Evolutionary conservation across 2,888 invertebrate genomes (phyloP).

Genomic region (Mycogona germanica): DNA sequence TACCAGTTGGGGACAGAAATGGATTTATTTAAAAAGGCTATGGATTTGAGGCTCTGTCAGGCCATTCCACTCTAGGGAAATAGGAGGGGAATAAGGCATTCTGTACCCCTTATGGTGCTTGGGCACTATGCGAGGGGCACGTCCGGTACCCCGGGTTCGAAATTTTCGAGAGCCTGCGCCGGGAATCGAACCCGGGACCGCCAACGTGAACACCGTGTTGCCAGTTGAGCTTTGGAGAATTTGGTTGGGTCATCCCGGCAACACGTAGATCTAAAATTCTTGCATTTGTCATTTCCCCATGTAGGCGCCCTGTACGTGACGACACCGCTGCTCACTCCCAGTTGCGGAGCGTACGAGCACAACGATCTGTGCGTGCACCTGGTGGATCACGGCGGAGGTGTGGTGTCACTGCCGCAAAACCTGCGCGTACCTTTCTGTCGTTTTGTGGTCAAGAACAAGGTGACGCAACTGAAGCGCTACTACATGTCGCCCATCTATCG

Average conservation of each 20-base stretch:
- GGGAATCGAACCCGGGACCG: too few relatives aligned
- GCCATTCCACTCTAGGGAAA: too few relatives aligned
- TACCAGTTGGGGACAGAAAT: too few relatives aligned
- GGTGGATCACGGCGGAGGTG: conserved; percentile 75
- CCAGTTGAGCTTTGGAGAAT: background rate
- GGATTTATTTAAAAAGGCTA: too few relatives aligned
- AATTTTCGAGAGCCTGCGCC: too few relatives aligned
- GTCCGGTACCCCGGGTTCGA: too few relatives aligned
- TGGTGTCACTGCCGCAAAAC: conserved; percentile 76
- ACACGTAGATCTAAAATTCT: background rate
- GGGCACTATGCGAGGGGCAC: too few relatives aligned
- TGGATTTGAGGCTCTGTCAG: too few relatives aligned
- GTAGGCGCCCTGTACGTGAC: conserved; percentile 60
- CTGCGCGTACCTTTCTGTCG: conserved; percentile 67
- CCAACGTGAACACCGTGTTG: too few relatives aligned
- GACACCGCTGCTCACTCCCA: conserved; percentile 70
- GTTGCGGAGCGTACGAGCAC: conserved; percentile 43
- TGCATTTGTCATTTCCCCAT: conserved; percentile 4
- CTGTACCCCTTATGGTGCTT: too few relatives aligned
- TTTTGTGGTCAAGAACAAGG: conserved; percentile 62
- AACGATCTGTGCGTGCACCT: conserved; percentile 54
- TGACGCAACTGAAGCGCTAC: conserved; percentile 67
- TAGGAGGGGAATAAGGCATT: too few relatives aligned
- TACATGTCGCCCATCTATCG: conserved; percentile 75
- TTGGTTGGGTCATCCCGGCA: too few relatives aligned